Evolutionary conservation across 2,113 vertebrate species (phyloP).

Genomic region (Plectropomus leopardus): DNA sequence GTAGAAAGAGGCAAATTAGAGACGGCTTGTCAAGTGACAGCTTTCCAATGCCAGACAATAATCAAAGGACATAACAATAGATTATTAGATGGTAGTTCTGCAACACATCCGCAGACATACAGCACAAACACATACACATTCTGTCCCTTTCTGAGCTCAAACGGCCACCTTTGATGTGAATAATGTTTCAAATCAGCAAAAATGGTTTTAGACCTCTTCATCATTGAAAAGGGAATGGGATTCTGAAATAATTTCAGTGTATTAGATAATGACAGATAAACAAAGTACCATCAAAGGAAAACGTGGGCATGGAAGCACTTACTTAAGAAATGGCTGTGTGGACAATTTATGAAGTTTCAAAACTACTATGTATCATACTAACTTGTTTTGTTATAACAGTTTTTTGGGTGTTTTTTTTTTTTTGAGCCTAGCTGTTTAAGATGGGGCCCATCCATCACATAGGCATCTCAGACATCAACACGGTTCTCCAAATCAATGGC

Average conservation of each 20-base stretch:
- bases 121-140: slow-evolving; percentile 3
- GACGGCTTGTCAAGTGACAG: slow-evolving; percentile 37
- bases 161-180: slow-evolving; percentile 66
- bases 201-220: slow-evolving; percentile 25
- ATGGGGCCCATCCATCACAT: slow-evolving; percentile 78
- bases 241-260: slow-evolving; percentile 16
- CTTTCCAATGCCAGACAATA: slow-evolving; percentile 24
- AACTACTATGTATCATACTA: slow-evolving; percentile 25
- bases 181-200: slow-evolving; percentile 58
- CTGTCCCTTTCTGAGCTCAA: slow-evolving; percentile 29
- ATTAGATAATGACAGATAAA: slow-evolving; percentile 32
- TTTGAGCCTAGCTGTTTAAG: slow-evolving; percentile 41
- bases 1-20: neutral
- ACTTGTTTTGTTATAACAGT: slow-evolving; percentile 54
- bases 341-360: slow-evolving; percentile 61
- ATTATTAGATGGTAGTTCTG: slow-evolving; percentile 33
- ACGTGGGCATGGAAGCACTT: neutral
- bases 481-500: slow-evolving; percentile 78
- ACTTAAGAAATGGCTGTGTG: slow-evolving; percentile 27
- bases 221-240: slow-evolving; percentile 27
- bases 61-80: slow-evolving; percentile 34
- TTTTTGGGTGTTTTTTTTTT: no score
- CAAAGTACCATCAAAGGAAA: slow-evolving; percentile 55
- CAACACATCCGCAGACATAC: slow-evolving; percentile 13
- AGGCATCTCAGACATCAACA: slow-evolving; percentile 70